These are phyloP conservation scores for Phodopus roborovskii DNA, from an alignment of 2,113 vertebrate species.

Conservation along the genomic window DNA sequence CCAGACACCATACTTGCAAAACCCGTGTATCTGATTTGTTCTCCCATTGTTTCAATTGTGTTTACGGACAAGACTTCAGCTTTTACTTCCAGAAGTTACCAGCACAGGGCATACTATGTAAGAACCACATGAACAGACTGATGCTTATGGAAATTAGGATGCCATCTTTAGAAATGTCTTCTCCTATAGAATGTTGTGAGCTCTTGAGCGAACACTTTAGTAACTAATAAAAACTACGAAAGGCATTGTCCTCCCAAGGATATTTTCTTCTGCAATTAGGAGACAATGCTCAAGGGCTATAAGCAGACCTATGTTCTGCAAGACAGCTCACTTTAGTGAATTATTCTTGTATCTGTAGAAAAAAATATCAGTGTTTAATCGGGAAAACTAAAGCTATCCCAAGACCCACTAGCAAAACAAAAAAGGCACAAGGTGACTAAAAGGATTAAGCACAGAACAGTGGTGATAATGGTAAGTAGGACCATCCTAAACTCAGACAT, in stretches of 20 bases:
- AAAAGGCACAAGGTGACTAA: not conserved
- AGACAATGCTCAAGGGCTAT: not conserved
- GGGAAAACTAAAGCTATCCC: not conserved
- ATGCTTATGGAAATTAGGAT: not conserved
- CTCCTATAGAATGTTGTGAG: not conserved
- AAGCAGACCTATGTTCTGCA: not conserved
- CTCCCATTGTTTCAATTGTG: not conserved
- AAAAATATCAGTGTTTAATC: slow-evolving; percentile 6
- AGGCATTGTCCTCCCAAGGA: not conserved
- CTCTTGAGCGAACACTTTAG: not conserved
- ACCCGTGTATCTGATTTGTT: not conserved
- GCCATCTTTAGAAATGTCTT: not conserved
- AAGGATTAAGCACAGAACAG: not conserved
- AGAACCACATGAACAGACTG: not conserved
- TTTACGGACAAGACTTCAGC: not conserved
- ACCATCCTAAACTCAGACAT: not conserved
- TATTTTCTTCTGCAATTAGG: not conserved
- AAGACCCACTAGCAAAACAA: not conserved
- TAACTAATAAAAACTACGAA: not conserved
- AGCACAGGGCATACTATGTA: not conserved
- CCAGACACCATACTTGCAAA: not conserved
- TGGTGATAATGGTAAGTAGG: not conserved
- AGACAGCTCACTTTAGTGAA: not conserved
- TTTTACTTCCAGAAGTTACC: not conserved
- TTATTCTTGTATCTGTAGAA: not conserved